Evolutionary conservation across 2,888 invertebrate genomes (phyloP).

Genomic region (Drosophila nigritarsus): DNA sequence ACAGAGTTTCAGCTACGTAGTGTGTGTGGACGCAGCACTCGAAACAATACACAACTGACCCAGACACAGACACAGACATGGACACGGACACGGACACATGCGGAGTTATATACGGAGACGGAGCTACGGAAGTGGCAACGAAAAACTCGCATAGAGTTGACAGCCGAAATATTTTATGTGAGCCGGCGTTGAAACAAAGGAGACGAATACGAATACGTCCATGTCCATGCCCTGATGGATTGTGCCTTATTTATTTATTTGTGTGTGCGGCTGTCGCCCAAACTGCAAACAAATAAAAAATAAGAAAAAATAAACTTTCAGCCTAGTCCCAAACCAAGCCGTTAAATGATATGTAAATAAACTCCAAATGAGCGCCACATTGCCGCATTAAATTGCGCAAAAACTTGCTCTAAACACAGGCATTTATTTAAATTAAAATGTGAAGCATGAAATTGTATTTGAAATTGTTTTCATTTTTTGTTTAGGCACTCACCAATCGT

Average conservation of each 20-base stretch:
- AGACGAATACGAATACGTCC: conserved; percentile 32
- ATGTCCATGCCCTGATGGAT: conserved; percentile 69
- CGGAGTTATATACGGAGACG: conserved; percentile 9
- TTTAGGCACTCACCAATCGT: conserved; percentile 86
- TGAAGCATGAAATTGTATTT: conserved; percentile 56
- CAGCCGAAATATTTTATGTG: conserved; percentile 76
- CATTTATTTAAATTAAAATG: conserved; percentile 72
- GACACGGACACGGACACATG: conserved; percentile 63
- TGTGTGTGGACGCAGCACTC: conserved; percentile 80
- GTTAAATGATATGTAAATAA: conserved; percentile 85
- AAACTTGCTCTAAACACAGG: conserved; percentile 28
- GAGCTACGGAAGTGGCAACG: conserved; percentile 34
- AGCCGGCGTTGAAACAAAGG: conserved; percentile 69
- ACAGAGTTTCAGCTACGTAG: conserved; percentile 22
- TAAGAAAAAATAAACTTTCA: conserved; percentile 5
- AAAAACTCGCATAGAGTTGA: conserved; percentile 65
- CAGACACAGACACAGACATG: conserved; percentile 46
- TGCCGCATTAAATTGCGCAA: conserved; percentile 68
- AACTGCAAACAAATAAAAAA: neutral
- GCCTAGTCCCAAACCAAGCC: conserved; percentile 34
- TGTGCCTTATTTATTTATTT: conserved; percentile 70
- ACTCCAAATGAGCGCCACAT: conserved; percentile 67
- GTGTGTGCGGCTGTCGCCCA: conserved; percentile 26
- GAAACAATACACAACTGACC: conserved; percentile 72
- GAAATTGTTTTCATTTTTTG: conserved; percentile 20